Conservation (phyloP, 2,113 vertebrate genomes). For the Taxidea taxus region DNA sequence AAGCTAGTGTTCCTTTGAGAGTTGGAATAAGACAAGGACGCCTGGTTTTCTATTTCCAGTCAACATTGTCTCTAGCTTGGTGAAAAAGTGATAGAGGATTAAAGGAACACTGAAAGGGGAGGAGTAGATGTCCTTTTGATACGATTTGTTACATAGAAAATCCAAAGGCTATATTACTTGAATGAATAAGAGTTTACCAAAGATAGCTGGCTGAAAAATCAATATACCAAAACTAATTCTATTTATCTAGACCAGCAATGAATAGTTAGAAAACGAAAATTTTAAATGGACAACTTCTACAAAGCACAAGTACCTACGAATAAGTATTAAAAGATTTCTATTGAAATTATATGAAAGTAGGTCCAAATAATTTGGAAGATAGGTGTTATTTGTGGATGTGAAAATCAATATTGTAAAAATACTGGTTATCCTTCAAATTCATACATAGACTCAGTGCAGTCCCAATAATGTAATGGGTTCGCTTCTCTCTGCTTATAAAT, state of each 20-base stretch:
- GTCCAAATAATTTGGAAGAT: conserved; percentile 28
- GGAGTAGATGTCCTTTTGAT: background rate
- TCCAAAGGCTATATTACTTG: background rate
- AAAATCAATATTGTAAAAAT: conserved; percentile 44
- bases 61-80: background rate
- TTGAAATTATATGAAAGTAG: background rate
- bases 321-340: conserved; percentile 22
- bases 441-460: background rate
- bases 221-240: conserved; percentile 11
- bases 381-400: background rate
- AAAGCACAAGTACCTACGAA: background rate
- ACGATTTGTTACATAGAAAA: background rate
- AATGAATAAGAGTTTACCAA: conserved; percentile 33
- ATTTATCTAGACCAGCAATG: conserved; percentile 16
- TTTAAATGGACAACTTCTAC: conserved; percentile 9
- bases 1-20: background rate
- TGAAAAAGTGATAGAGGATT: background rate
- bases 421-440: background rate
- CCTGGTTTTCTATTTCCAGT: background rate
- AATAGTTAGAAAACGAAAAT: conserved; percentile 46
- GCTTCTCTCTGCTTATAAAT: background rate
- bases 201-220: conserved; percentile 4
- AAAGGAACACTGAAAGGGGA: background rate
- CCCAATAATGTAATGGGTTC: background rate
- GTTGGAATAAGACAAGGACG: background rate